A percentile compares a stretch with the other conserved stretches of the same genome.
Evolutionary conservation across 2,113 vertebrate genomes (phyloP).

Genomic region (Zapus hudsonius): DNA sequence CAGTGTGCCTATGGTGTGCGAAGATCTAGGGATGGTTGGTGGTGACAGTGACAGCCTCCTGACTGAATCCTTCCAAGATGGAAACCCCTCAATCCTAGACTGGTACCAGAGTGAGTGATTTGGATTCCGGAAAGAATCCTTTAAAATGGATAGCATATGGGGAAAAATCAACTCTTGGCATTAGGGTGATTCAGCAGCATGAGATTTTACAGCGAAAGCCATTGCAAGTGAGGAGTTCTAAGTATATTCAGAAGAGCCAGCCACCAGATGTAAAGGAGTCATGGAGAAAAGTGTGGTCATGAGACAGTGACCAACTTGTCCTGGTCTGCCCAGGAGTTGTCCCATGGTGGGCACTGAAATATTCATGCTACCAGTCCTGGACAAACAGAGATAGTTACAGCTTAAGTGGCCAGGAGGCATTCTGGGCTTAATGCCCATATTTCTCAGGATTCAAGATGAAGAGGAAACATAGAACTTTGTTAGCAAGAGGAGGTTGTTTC

Average conservation of each 20-base stretch:
- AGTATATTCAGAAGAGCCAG: background rate
- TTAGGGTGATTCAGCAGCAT: background rate
- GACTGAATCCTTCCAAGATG: background rate
- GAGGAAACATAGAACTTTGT: background rate
- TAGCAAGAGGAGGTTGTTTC: background rate
- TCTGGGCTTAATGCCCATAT: background rate
- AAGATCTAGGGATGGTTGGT: fast-evolving
- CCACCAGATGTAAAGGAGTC: background rate
- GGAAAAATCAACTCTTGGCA: background rate
- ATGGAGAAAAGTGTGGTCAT: background rate
- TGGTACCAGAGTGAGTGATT: background rate
- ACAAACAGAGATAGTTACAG: background rate
- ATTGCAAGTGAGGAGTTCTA: background rate
- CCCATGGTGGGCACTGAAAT: background rate
- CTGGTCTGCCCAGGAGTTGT: background rate
- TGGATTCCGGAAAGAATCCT: background rate
- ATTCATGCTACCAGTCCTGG: background rate
- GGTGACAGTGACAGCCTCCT: background rate
- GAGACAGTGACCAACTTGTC: background rate
- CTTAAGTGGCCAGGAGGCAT: background rate
- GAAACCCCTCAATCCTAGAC: background rate
- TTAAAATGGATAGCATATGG: background rate
- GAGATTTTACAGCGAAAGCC: background rate
- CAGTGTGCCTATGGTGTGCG: background rate
- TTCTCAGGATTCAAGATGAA: background rate